A percentile compares a stretch with the other conserved stretches of the same genome.
These are phyloP conservation scores for Sinopyrophorus schimmeli DNA, from an alignment of 2,888 invertebrate genomes.

Conservation along the genomic window DNA sequence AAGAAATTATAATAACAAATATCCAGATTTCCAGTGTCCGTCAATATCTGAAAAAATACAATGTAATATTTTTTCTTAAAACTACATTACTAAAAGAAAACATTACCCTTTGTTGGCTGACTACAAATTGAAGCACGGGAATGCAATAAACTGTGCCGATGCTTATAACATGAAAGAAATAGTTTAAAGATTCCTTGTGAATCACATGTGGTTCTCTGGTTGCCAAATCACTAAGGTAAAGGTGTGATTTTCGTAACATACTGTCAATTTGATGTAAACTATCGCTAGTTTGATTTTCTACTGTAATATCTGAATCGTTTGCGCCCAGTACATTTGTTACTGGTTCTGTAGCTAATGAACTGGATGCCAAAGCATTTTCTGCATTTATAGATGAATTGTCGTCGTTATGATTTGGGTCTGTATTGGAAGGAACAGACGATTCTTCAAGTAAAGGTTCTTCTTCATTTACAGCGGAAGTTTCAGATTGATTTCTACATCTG, in stretches of 20 bases:
- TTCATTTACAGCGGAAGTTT: no score
- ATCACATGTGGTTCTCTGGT: slow-evolving; percentile 4
- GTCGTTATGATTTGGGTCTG: no score
- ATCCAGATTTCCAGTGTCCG: slow-evolving; percentile 81
- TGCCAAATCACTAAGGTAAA: slow-evolving; percentile 14
- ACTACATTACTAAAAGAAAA: slow-evolving; percentile 31
- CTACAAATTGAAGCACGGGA: slow-evolving; percentile 82
- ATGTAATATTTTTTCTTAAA: slow-evolving; percentile 25
- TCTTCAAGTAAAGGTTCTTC: no score
- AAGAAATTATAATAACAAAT: slow-evolving; percentile 89
- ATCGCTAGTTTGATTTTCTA: neutral
- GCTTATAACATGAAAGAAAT: slow-evolving; percentile 75
- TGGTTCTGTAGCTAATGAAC: no score
- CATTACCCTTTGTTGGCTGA: slow-evolving; percentile 73
- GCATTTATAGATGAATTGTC: no score
- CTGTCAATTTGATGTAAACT: neutral
- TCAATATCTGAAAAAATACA: slow-evolving; percentile 62
- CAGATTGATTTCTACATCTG: no score
- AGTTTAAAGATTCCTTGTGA: slow-evolving; percentile 67
- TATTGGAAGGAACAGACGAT: no score
- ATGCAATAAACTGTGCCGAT: slow-evolving; percentile 83
- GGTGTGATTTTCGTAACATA: neutral
- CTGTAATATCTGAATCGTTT: no score
- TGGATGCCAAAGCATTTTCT: no score
- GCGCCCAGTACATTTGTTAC: no score